A percentile compares a stretch with the other conserved stretches of the same genome.
Evolutionary conservation across 2,888 invertebrate species (phyloP).

Genomic region (Onchidella celtica): DNA sequence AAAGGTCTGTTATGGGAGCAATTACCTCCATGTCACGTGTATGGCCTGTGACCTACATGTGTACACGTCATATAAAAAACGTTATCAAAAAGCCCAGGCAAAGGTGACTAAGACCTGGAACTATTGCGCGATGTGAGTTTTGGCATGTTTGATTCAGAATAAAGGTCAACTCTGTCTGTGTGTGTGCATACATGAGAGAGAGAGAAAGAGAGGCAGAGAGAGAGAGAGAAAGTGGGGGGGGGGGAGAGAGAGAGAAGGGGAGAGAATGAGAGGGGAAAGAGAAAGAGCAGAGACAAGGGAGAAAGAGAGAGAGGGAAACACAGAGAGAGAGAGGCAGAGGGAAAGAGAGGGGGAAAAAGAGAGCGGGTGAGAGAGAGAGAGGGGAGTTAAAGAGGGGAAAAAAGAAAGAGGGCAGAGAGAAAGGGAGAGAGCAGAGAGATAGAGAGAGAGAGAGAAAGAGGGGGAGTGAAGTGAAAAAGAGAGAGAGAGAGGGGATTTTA

Average conservation of each 20-base stretch:
- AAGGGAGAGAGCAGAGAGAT: background rate
- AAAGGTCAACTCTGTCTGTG: background rate
- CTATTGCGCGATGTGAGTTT: too few relatives aligned
- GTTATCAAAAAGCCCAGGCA: too few relatives aligned
- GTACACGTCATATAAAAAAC: too few relatives aligned
- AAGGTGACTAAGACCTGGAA: too few relatives aligned
- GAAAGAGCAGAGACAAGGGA: background rate
- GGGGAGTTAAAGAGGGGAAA: background rate
- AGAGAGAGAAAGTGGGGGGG: background rate
- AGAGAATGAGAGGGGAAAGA: background rate
- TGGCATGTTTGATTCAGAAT: background rate
- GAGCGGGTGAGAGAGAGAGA: background rate
- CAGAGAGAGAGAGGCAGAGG: background rate
- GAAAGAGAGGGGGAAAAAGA: slow-evolving; percentile 6
- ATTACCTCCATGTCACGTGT: too few relatives aligned
- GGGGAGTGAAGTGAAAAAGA: background rate
- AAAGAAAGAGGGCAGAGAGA: background rate
- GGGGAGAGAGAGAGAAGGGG: background rate
- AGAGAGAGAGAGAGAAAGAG: background rate
- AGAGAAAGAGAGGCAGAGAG: background rate
- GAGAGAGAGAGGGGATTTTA: background rate
- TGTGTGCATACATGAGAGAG: background rate
- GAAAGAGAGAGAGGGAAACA: background rate
- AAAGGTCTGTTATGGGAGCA: too few relatives aligned
- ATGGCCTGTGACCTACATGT: too few relatives aligned